Evolutionary conservation across 2,113 vertebrate genomes (phyloP).

Genomic region (Ailurus styani): DNA sequence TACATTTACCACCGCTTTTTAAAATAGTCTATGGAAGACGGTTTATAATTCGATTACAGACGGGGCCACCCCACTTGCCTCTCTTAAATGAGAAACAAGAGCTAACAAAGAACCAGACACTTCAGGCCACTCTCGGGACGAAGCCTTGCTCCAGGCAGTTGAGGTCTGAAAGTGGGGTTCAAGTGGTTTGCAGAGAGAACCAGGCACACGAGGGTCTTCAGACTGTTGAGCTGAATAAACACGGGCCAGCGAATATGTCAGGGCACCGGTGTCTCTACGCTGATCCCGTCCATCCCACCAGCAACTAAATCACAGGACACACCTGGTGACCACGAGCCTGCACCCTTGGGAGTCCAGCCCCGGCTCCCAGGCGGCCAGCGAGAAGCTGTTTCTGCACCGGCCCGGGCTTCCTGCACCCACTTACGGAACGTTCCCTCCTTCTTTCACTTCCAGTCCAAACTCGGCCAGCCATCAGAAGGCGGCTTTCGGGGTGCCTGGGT

Average conservation of each 20-base stretch:
- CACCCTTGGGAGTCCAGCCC: accelerated
- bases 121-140: neutral
- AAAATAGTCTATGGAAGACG: neutral
- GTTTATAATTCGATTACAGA: neutral
- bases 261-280: neutral
- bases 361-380: accelerated
- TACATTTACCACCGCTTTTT: neutral
- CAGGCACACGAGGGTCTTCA: neutral
- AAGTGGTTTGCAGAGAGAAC: neutral
- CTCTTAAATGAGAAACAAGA: neutral
- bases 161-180: neutral
- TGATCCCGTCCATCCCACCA: accelerated
- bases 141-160: neutral
- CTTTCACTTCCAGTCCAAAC: neutral
- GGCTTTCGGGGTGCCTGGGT: no score
- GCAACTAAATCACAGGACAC: neutral
- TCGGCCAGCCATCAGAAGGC: neutral
- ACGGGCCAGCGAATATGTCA: neutral
- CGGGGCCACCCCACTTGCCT: neutral
- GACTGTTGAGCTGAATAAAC: neutral
- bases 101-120: no score
- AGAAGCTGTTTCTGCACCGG: neutral
- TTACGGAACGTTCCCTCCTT: neutral
- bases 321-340: accelerated
- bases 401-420: neutral